Base-by-base conservation (phyloP, 2,888 invertebrate species). In the Automeris io region DNA sequence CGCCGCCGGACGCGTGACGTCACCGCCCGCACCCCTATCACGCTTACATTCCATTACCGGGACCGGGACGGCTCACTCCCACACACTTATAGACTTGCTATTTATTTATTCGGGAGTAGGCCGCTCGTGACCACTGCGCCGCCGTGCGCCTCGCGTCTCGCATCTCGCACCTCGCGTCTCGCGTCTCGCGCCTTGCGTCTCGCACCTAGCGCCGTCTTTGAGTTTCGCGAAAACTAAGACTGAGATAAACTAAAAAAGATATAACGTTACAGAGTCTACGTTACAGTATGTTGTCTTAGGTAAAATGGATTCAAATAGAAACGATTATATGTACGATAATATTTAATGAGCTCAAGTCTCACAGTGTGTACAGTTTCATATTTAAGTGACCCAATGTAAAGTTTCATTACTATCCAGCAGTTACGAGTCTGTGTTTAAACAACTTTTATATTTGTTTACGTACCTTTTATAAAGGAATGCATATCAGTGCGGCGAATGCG, bases 31-130 rank as follows among this genome's bases (percentile, higher is more conserved):
- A 58, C 63, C 55, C 79, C 73, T 70, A 75, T 74, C 83, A 77
- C 83, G 82, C 82, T 82, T 82, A 85, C 85, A 85, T 85, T 85
- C 85, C 85, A 85, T 79, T 74, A 69, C 65, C 79, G 82, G 80
- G 82, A 72, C 80, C 77, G 69, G 62, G 68, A 68, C 68, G 49
- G 68, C 69, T 66, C 66, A 68, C 70, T 69, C 77, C 78, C 78
- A 72, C 68, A 79, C 67, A 77, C 72, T 78, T 79, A 81, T 79
- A 81, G 76, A 81, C 82, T 80, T 70, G 77, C 53, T 83, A 83
- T 83, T 82, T 83, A 83, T 83, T 82, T 80, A 80, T 79, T 76
- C 68, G 78, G 79, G 74, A 69, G 61, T 59, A 65, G 56, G 52
- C 49, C 53, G 47, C 47, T 52, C 47, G 16, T 29, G 29, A 29